Percentiles rank a stretch among this genome's conserved stretches.
Conservation (phyloP, 2,113 vertebrate genomes). For the Dipodomys ordii region DNA sequence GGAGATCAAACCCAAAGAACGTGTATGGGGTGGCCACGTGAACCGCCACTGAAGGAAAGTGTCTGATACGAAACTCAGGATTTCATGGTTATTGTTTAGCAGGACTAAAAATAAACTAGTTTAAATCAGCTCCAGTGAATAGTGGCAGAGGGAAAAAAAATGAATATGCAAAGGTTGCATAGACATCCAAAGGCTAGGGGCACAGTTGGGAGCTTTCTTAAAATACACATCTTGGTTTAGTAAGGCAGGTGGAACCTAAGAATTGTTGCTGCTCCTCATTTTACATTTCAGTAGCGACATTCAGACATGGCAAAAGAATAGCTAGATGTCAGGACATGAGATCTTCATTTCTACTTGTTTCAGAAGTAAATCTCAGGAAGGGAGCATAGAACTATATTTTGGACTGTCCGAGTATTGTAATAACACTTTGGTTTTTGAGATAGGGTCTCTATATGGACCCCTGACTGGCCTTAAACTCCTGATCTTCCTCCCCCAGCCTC, state of each 20-base stretch:
- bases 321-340: neutral
- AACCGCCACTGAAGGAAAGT: neutral
- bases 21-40: neutral
- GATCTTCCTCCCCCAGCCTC: no score
- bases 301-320: neutral
- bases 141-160: neutral
- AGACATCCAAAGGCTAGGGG: neutral
- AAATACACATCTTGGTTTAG: neutral
- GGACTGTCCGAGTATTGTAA: no score
- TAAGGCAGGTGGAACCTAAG: neutral
- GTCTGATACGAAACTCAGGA: neutral
- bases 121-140: neutral
- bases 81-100: neutral
- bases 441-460: no score
- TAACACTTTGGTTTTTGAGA: no score
- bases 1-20: slow-evolving; percentile 1
- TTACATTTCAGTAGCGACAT: neutral
- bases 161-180: neutral
- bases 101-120: neutral
- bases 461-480: no score
- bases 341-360: neutral
- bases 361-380: neutral
- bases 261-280: neutral
- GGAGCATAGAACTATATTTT: neutral
- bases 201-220: neutral